Percentiles rank a stretch among this genome's conserved stretches.
phyloP scores from a whole-genome alignment of 2,888 invertebrate species.

The Pristionchus exspectatus region DNA sequence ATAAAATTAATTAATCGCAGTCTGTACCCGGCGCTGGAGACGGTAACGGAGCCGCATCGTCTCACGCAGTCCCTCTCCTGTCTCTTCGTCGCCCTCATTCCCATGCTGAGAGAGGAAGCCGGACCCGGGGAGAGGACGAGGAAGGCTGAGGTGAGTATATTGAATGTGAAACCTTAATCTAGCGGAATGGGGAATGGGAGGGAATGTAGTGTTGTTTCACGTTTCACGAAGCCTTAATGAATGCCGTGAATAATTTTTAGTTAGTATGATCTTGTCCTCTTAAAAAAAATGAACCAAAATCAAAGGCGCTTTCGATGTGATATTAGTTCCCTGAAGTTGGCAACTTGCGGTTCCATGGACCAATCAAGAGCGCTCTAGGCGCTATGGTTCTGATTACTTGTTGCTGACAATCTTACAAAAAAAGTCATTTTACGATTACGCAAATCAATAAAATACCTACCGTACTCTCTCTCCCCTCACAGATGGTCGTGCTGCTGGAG shows the following conservation, averaged over 20 bases:
- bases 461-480: not conserved
- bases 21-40: slow-evolving; percentile 88
- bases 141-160: slow-evolving; percentile 38
- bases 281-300: too few species aligned
- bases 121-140: slow-evolving; percentile 39
- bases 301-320: too few species aligned
- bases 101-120: slow-evolving; percentile 79
- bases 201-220: too few species aligned
- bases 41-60: slow-evolving; percentile 90
- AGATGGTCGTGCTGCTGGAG: slow-evolving; percentile 86
- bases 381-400: too few species aligned
- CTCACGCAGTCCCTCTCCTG: slow-evolving; percentile 80
- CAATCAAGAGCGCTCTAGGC: too few species aligned
- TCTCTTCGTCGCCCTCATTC: slow-evolving; percentile 79
- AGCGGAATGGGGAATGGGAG: too few species aligned
- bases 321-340: too few species aligned
- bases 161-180: too few species aligned
- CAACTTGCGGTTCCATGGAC: too few species aligned
- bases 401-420: not conserved
- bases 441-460: not conserved
- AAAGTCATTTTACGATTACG: not conserved
- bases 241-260: too few species aligned
- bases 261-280: too few species aligned
- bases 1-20: slow-evolving; percentile 64
- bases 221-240: too few species aligned